A percentile compares a stretch with the other conserved stretches of the same genome.
Evolutionary conservation across 2,888 invertebrate genomes (phyloP).

Genomic region (Digitonthophagus gazella): DNA sequence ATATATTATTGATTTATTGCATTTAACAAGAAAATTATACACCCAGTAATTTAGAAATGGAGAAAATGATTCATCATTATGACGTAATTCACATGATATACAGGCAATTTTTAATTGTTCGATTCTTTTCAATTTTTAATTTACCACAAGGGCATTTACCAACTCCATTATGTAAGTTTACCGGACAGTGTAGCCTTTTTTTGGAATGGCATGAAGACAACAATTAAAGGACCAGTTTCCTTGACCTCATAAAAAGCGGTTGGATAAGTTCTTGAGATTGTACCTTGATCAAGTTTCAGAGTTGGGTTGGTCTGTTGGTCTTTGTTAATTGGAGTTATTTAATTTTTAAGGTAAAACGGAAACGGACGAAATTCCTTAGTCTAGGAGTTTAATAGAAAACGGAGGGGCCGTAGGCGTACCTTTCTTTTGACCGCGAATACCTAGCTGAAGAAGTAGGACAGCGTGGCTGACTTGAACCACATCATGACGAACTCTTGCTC

Average conservation of each 20-base stretch:
- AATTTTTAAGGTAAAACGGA: not conserved
- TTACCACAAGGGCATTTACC: not conserved
- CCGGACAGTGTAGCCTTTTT: not conserved
- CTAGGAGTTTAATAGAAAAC: not conserved
- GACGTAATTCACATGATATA: too few species aligned
- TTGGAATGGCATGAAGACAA: not conserved
- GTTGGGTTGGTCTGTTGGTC: not conserved
- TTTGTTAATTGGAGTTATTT: not conserved
- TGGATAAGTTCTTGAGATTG: not conserved
- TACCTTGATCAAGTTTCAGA: not conserved
- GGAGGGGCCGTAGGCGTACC: not conserved
- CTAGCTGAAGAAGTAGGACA: not conserved
- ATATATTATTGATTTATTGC: not conserved
- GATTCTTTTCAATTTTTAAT: not conserved
- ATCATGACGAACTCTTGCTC: conserved; percentile 10
- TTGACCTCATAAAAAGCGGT: not conserved
- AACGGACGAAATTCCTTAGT: conserved; percentile 11
- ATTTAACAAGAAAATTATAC: not conserved
- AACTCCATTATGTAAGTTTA: not conserved
- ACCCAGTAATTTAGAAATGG: not conserved
- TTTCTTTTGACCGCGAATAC: conserved; percentile 10
- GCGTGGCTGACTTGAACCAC: conserved; percentile 11
- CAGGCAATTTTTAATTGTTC: not conserved
- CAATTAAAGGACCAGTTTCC: not conserved
- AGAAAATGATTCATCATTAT: too few species aligned